Evolutionary conservation across 1,140 invertebrate species (phyloP), one percentile per base, ranked within the genome.

Genomic region (Ceratoteleas bidentatus): DNA sequence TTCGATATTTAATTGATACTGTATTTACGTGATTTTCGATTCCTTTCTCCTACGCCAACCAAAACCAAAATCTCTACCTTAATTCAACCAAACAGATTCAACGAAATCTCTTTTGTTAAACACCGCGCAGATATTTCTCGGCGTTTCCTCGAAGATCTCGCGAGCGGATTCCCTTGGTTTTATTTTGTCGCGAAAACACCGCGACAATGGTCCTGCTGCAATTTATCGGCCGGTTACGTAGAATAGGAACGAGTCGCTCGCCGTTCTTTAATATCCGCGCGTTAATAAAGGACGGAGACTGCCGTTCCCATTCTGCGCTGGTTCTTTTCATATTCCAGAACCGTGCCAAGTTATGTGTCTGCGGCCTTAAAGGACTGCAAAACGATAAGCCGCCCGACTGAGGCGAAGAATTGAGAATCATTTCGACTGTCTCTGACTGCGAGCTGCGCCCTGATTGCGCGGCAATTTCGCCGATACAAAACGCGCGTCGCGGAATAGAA

Each of bases 311-410:
- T 80, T 73, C 62, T 62, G 11, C 16, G 13, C 45, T 5, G n/a
- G 16, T 62, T 80, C 77, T 74, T 79, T 80, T 80, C 69, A 80
- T 80, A 80, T 80, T 80, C 64, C 14, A 68, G 57, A 79, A 56
- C 14, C 61, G 76, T 73, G 76, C 76, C 76, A 73, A 79, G 76
- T 79, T 79, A 73, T 79, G 61, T 66, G 68, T 73, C 62, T 73
- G 76, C 36, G 62, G 57, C 53, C 38, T 73, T 73, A 73, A 73
- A 79, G 50, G 33, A 79, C 68, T 66, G 62, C 68, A 79, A 73
- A 79, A 73, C 62, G 69, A 73, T 79, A 73, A 78, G 60, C 66
- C 45, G 56, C 34, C 64, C 56, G 58, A 13, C 49, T 43, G 65
- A 79, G 62, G 76, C 65, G 68, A 79, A 74, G 64, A 80, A 74